Conservation (phyloP, 1,140 invertebrate genomes). For the Nasonia vitripennis region DNA sequence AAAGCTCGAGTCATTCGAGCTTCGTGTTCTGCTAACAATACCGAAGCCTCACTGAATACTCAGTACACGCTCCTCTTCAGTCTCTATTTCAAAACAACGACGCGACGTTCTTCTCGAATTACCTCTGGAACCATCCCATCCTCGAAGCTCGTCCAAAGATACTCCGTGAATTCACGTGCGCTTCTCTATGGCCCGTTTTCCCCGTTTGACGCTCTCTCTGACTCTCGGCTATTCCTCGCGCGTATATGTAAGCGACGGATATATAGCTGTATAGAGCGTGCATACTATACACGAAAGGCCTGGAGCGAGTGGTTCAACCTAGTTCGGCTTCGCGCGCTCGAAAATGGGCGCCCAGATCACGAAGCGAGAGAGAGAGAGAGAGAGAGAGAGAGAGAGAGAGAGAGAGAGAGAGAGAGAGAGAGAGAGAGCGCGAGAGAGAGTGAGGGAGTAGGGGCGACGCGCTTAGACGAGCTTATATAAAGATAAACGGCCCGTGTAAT, state of each 20-base stretch:
- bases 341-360: conserved; percentile 37
- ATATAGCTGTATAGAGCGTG: not conserved
- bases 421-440: conserved; percentile 25
- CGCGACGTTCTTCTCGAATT: no score
- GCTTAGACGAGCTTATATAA: conserved; percentile 44
- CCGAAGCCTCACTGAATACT: not conserved
- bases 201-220: no score
- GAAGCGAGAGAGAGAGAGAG: conserved; percentile 19
- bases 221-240: not conserved
- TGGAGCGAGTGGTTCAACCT: conserved; percentile 14
- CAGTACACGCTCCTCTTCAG: not conserved
- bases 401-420: conserved; percentile 33
- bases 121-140: not conserved
- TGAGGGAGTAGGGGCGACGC: conserved; percentile 16
- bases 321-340: conserved; percentile 14
- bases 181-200: no score
- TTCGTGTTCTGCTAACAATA: not conserved
- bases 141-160: not conserved
- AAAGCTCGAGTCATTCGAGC: no score
- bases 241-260: not conserved
- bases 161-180: not conserved
- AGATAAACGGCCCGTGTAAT: conserved; percentile 57
- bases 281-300: not conserved
- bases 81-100: not conserved
- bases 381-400: conserved; percentile 20